A percentile compares a stretch with the other conserved stretches of the same genome.
These are phyloP conservation scores for Zaprionus taronus DNA, from an alignment of 1,140 invertebrate species.

Conservation along the genomic window DNA sequence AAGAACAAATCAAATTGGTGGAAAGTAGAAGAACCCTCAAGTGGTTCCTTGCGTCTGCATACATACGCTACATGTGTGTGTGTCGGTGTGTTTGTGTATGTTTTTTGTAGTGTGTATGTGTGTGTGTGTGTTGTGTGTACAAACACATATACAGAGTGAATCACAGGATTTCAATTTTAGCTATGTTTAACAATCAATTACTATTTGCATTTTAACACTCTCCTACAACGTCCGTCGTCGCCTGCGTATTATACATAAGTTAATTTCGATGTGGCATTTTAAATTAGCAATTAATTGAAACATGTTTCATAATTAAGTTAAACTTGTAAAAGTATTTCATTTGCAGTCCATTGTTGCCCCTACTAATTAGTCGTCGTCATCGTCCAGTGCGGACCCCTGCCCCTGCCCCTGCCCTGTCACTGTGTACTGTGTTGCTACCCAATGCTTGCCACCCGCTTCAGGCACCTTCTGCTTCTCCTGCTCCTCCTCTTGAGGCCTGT, in stretches of 20 bases:
- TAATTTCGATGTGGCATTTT: conserved; percentile 73
- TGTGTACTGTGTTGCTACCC: neutral
- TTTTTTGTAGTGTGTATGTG: neutral
- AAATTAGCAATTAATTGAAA: conserved; percentile 73
- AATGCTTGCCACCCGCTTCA: conserved; percentile 1
- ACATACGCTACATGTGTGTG: conserved; percentile 8
- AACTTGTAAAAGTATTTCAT: conserved; percentile 76
- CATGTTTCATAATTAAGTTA: conserved; percentile 68
- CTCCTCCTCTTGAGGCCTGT: conserved; percentile 15
- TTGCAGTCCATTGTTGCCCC: conserved; percentile 76
- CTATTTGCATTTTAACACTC: conserved; percentile 64
- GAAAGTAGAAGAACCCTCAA: neutral
- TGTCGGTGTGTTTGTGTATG: neutral
- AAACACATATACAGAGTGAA: conserved; percentile 70
- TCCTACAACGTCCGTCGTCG: conserved; percentile 21
- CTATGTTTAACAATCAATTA: conserved; percentile 80
- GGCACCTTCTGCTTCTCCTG: neutral
- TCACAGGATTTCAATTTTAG: conserved; percentile 82
- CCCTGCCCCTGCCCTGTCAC: neutral
- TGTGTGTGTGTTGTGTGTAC: conserved; percentile 27
- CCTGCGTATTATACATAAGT: conserved; percentile 60
- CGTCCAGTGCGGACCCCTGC: neutral
- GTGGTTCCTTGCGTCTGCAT: neutral
- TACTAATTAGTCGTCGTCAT: neutral
- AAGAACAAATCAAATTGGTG: neutral